Conservation (phyloP, 2,797 vertebrate genomes). For the Artibeus lituratus region DNA sequence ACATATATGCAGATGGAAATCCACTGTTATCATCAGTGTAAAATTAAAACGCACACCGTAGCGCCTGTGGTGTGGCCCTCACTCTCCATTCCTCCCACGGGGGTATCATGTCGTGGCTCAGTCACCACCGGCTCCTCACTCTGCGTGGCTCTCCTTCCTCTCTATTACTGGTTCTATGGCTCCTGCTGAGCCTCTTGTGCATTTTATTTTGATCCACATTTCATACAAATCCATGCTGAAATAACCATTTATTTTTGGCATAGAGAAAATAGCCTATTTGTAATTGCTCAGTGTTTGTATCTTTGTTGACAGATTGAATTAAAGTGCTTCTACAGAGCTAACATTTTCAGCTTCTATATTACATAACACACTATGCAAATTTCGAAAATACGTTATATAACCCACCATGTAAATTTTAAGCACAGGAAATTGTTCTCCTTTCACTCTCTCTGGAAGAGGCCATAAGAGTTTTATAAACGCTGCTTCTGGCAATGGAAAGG, state of each 20-base stretch:
- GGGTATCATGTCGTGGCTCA: not conserved
- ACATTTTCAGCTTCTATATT: not conserved
- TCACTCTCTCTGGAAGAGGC: not conserved
- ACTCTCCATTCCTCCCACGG: too few relatives aligned
- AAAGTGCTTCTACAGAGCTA: not conserved
- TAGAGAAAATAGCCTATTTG: not conserved
- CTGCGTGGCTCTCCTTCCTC: not conserved
- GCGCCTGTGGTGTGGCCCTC: not conserved
- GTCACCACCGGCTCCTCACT: rapidly evolving
- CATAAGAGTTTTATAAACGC: not conserved
- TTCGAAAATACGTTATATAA: not conserved
- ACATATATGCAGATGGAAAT: not conserved
- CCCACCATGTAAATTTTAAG: not conserved
- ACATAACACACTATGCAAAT: not conserved
- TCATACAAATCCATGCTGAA: not conserved
- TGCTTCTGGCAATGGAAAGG: not conserved
- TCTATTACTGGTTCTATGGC: not conserved
- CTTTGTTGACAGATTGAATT: not conserved
- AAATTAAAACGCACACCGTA: not conserved
- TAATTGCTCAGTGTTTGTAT: not conserved
- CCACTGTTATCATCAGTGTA: not conserved
- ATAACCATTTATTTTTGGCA: not conserved
- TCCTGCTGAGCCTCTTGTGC: not conserved
- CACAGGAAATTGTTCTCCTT: not conserved
- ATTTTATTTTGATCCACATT: not conserved